phyloP scores from a whole-genome alignment of 2,888 invertebrate genomes.

The Pseudococcus jackbeardsleyi region DNA sequence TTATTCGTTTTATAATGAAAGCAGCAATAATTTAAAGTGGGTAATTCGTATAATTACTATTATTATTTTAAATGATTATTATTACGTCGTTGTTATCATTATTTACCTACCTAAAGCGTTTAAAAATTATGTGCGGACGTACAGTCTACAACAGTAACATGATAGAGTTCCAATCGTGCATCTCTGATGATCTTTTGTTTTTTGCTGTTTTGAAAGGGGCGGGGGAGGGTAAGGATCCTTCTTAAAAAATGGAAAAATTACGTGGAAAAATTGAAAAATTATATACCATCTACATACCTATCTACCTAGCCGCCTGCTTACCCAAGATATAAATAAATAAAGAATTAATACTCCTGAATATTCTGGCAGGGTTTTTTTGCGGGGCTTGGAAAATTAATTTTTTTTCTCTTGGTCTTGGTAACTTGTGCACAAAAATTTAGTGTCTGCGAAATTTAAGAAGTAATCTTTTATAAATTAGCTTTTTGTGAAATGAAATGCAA shows the following conservation, averaged over 20 bases:
- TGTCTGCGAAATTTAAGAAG: conserved; percentile 8
- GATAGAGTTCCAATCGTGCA: background rate
- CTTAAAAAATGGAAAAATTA: background rate
- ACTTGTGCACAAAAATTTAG: conserved; percentile 9
- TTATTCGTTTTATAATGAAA: conserved; percentile 13
- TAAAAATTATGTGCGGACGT: background rate
- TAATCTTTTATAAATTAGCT: conserved; percentile 43
- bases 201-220: too few relatives aligned
- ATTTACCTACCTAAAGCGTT: background rate
- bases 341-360: background rate
- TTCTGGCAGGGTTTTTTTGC: background rate
- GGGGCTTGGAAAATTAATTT: background rate
- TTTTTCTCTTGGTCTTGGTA: background rate
- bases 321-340: background rate
- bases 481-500: conserved; percentile 14
- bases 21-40: conserved; percentile 44
- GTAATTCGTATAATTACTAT: conserved; percentile 23
- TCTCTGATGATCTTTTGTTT: background rate
- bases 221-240: too few relatives aligned
- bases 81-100: conserved; percentile 32
- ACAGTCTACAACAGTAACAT: background rate
- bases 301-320: background rate
- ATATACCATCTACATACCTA: background rate
- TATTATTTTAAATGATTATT: background rate
- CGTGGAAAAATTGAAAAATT: background rate